These are phyloP conservation scores for Malurus leucopterus DNA, from an alignment of 2,797 vertebrate genomes.

Conservation along the genomic window DNA sequence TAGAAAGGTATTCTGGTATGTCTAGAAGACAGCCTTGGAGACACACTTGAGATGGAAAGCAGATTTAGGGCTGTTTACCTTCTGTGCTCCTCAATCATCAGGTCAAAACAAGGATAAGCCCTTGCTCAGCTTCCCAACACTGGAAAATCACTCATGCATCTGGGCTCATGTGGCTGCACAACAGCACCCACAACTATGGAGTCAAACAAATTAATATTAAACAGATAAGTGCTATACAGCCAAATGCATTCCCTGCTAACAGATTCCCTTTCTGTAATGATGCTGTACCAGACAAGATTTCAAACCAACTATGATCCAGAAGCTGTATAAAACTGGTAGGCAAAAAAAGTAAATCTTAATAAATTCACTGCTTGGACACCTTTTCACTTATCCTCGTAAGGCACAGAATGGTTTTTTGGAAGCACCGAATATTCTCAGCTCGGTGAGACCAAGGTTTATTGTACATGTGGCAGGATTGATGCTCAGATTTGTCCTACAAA, in stretches of 20 bases:
- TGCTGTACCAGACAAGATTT: not conserved
- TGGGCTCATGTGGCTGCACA: not conserved
- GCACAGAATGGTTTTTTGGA: not conserved
- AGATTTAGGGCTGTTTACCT: not conserved
- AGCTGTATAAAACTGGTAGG: not conserved
- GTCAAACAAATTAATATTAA: constrained; percentile 26
- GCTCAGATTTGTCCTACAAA: not conserved
- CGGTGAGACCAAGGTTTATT: not conserved
- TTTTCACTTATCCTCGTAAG: constrained; percentile 4
- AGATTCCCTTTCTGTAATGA: not conserved
- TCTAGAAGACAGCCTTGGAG: not conserved
- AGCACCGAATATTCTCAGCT: not conserved
- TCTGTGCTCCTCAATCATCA: not conserved
- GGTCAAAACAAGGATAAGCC: not conserved
- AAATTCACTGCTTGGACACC: constrained; percentile 47
- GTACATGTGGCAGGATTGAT: not conserved
- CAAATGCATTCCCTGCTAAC: not conserved
- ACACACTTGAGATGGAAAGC: not conserved
- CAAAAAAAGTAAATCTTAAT: not conserved
- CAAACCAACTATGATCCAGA: not conserved
- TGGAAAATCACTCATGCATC: not conserved
- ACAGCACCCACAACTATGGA: not conserved
- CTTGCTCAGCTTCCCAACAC: not conserved
- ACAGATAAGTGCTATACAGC: not conserved
- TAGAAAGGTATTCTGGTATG: not conserved